Evolutionary conservation across 2,797 vertebrate genomes (phyloP).

Genomic region (Coranthus polyacanthus): DNA sequence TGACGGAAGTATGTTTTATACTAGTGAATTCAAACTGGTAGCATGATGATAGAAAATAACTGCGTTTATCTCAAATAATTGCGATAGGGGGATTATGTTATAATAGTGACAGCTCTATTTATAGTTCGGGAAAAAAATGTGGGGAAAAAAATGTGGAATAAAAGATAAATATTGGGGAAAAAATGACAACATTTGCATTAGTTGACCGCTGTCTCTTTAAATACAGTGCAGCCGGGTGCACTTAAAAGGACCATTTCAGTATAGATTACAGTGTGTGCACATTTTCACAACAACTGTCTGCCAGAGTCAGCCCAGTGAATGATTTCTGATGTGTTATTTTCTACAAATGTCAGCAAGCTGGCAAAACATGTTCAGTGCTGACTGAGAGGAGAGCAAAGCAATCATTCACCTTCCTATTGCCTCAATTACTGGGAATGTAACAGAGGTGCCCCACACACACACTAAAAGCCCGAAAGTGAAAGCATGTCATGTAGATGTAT

Average conservation of each 20-base stretch:
- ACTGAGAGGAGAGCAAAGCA: slow-evolving; percentile 26
- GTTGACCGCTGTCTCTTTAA: slow-evolving; percentile 33
- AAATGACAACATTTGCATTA: slow-evolving; percentile 6
- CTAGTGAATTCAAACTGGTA: too few species aligned
- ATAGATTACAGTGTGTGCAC: slow-evolving; percentile 38
- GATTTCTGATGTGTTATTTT: slow-evolving; percentile 46
- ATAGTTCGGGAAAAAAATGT: neutral
- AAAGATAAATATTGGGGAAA: neutral
- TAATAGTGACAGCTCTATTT: too few species aligned
- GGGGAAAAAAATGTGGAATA: neutral
- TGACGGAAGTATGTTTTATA: too few species aligned
- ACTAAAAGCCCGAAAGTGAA: slow-evolving; percentile 8
- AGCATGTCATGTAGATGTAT: neutral
- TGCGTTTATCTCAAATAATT: too few species aligned
- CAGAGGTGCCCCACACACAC: neutral
- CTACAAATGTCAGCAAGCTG: slow-evolving; percentile 35
- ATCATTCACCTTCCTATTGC: slow-evolving; percentile 17
- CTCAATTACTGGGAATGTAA: slow-evolving; percentile 9
- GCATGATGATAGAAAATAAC: too few species aligned
- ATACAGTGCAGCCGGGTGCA: slow-evolving; percentile 25
- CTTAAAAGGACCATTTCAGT: slow-evolving; percentile 26
- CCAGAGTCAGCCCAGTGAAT: slow-evolving; percentile 37
- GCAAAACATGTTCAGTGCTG: slow-evolving; percentile 33
- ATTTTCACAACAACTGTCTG: slow-evolving; percentile 44
- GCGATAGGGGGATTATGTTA: too few species aligned